Base-by-base conservation (phyloP, 2,797 vertebrate genomes). In the Gorsachius magnificus region DNA sequence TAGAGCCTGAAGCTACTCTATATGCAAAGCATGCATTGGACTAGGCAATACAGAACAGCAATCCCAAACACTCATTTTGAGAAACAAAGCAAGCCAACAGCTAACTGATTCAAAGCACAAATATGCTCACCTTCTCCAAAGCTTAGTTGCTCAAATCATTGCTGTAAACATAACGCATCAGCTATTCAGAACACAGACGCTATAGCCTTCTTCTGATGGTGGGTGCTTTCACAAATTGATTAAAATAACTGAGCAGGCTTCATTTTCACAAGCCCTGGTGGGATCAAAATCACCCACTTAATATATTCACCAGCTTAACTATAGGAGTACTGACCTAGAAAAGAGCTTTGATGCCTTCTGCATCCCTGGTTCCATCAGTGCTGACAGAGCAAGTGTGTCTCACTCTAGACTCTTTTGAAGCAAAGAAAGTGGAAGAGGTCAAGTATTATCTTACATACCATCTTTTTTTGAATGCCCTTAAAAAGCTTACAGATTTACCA, bases 191-290 rank as follows among this genome's bases (percentile, higher is more conserved):
- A 10, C 24, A 20, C 43, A 43, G 25, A 24, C 2, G 1, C 22
- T 38, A 36, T 4, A 46, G 11, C 21, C 11, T 0, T 9, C 50
- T 78, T 25, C 61, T 48, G 6, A 8, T 3, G 2, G 7, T 7
- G 41, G 15, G 7, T 41, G 14, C 48, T 53, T 58, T 33, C 35
- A 54, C 24, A 66, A 48, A 57, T 4, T 5, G 20, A 25, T 51
- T 58, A 54, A 68, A 54, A 1, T 7, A 87, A 65, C 16, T 19
- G 35, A 74, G 21, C 25, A 65, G 46, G 35, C 19, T 77, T 41
- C 60, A 9, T 36, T 76, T 48, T 48, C 64, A 50, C 51, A 41
- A 50, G 25, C 17, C 53, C 60, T 26, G 3, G 10, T 28, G n/a
- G 31, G 54, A 65, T 26, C 41, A 50, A 38, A 82, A 57, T 28